A percentile compares a stretch with the other conserved stretches of the same genome.
These are phyloP conservation scores for Denticeps clupeoides DNA, from an alignment of 2,797 vertebrate species.

Conservation along the genomic window DNA sequence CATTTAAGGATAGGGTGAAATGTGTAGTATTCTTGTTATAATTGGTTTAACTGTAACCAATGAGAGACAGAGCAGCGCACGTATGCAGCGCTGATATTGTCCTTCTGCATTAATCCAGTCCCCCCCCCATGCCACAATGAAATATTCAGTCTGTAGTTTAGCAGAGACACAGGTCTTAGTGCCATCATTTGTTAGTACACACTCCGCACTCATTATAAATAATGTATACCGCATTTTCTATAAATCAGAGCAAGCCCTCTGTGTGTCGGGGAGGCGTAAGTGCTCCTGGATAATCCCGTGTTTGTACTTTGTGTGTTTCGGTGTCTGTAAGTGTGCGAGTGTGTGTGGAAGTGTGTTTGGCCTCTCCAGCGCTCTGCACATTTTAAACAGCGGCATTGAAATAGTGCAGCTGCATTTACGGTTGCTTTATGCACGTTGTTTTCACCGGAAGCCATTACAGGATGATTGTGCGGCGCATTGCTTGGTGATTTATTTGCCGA, in stretches of 20 bases:
- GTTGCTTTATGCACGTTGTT: slow-evolving; percentile 8
- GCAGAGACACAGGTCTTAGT: slow-evolving; percentile 21
- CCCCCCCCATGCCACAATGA: slow-evolving; percentile 14
- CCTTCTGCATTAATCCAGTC: slow-evolving; percentile 22
- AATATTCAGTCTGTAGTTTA: slow-evolving; percentile 32
- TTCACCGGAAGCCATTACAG: slow-evolving; percentile 4
- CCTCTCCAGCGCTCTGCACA: slow-evolving; percentile 6
- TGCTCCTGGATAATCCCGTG: slow-evolving; percentile 15
- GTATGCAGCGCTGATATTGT: no score
- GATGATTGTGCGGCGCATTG: slow-evolving; percentile 1
- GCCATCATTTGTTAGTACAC: slow-evolving; percentile 24
- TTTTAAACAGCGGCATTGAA: slow-evolving; percentile 17
- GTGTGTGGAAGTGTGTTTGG: slow-evolving; percentile 1
- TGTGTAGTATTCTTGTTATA: no score
- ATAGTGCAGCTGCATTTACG: slow-evolving; percentile 13
- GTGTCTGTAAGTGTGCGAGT: background rate
- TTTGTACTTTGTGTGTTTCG: background rate
- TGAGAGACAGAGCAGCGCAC: no score
- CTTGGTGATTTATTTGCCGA: slow-evolving; percentile 1
- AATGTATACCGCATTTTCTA: slow-evolving; percentile 29
- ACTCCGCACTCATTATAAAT: slow-evolving; percentile 24
- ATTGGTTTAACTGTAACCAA: no score
- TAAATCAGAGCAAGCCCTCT: slow-evolving; percentile 18
- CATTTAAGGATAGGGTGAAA: no score
- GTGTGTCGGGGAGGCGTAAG: slow-evolving; percentile 12